phyloP scores from a whole-genome alignment of 2,113 vertebrate genomes.

The Amphiprion ocellaris region DNA sequence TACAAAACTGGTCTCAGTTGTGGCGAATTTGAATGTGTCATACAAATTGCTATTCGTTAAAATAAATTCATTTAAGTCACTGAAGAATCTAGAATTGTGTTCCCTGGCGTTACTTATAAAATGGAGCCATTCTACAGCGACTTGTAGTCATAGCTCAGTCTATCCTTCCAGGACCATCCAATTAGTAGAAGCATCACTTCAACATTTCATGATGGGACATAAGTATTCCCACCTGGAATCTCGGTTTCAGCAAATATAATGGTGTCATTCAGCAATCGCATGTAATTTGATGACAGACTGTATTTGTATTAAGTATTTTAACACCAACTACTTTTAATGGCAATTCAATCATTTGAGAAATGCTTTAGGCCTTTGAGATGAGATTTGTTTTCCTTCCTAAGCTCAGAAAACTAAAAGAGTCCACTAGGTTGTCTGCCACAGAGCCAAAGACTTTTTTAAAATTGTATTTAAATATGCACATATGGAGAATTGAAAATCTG shows the following conservation, averaged over 20 bases:
- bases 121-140: neutral
- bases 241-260: neutral
- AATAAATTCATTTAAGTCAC: neutral
- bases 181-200: neutral
- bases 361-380: too few relatives aligned
- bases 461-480: too few relatives aligned
- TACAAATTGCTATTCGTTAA: neutral
- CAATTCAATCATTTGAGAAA: too few relatives aligned
- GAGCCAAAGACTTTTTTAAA: too few relatives aligned
- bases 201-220: neutral
- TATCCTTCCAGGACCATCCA: neutral
- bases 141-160: constrained; percentile 8
- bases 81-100: constrained; percentile 21
- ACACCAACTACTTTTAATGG: too few relatives aligned
- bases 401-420: too few relatives aligned
- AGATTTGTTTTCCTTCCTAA: too few relatives aligned
- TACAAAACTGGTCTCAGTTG: constrained; percentile 5
- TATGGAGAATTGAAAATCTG: too few relatives aligned
- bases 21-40: neutral
- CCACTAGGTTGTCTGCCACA: too few relatives aligned
- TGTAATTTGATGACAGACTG: too few relatives aligned
- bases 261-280: neutral
- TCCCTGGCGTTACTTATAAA: constrained; percentile 15
- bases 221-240: neutral
- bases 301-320: too few relatives aligned